phyloP scores from a whole-genome alignment of 2,113 vertebrate species.

The Stigmatopora nigra region DNA sequence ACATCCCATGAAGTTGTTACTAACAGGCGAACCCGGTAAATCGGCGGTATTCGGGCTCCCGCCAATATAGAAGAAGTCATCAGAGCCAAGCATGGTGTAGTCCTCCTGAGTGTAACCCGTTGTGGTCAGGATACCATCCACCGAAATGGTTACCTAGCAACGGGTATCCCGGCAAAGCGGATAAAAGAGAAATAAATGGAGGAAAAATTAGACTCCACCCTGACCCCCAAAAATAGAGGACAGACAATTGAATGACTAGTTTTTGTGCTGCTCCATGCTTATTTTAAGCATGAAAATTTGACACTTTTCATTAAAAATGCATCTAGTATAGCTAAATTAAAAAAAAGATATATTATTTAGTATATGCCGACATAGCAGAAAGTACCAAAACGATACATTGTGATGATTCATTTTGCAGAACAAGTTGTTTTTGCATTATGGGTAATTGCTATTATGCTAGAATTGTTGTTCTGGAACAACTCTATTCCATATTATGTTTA shows the following conservation, averaged over 20 bases:
- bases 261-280: slow-evolving; percentile 41
- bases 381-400: not conserved
- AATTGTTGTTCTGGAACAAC: too few relatives aligned
- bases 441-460: too few relatives aligned
- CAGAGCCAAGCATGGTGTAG: slow-evolving; percentile 90
- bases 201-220: slow-evolving; percentile 58
- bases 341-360: slow-evolving; percentile 5
- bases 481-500: not conserved
- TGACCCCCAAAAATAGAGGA: slow-evolving; percentile 56
- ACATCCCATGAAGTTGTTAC: slow-evolving; percentile 97
- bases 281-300: slow-evolving; percentile 52
- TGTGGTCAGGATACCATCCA: slow-evolving; percentile 91
- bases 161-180: slow-evolving; percentile 19
- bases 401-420: not conserved
- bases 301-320: slow-evolving; percentile 31
- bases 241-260: slow-evolving; percentile 46
- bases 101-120: slow-evolving; percentile 85
- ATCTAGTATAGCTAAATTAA: too few relatives aligned
- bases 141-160: slow-evolving; percentile 83
- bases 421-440: not conserved
- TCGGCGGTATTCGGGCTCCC: slow-evolving; percentile 90
- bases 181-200: slow-evolving; percentile 35
- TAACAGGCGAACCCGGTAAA: slow-evolving; percentile 87
- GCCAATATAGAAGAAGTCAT: slow-evolving; percentile 93
- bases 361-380: slow-evolving; percentile 1